Evolutionary conservation across 2,888 invertebrate genomes (phyloP).

Genomic region (Trachelus iudaicus): DNA sequence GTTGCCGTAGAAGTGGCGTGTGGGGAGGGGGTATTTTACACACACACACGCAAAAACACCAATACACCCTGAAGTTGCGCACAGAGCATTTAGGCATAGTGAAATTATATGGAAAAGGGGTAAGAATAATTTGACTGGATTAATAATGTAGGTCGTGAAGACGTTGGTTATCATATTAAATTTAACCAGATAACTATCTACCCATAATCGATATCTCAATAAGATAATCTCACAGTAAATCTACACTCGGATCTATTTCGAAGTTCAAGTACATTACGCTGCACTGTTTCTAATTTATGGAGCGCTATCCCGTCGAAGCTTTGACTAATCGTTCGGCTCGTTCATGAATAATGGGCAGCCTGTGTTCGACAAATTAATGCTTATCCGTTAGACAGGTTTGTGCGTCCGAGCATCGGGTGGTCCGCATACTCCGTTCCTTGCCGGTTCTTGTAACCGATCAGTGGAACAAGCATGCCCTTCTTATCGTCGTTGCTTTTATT

Average conservation of each 20-base stretch:
- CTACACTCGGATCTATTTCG: not conserved
- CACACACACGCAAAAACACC: not conserved
- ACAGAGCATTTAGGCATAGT: not conserved
- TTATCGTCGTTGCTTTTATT: not conserved
- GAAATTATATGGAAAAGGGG: not conserved
- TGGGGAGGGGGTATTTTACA: slow-evolving; percentile 12
- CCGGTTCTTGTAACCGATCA: not conserved
- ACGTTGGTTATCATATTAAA: not conserved
- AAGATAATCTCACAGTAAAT: not conserved
- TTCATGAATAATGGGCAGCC: slow-evolving; percentile 4
- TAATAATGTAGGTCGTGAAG: not conserved
- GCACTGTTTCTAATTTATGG: not conserved
- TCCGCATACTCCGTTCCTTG: not conserved
- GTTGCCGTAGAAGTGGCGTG: slow-evolving; percentile 15
- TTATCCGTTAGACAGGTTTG: slow-evolving; percentile 4
- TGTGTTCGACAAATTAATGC: slow-evolving; percentile 2
- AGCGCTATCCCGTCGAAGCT: not conserved
- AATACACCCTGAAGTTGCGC: not conserved
- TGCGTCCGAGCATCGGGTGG: not conserved
- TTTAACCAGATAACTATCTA: not conserved
- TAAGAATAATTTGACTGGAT: not conserved
- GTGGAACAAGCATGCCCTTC: not conserved
- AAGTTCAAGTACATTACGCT: not conserved
- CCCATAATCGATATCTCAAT: not conserved
- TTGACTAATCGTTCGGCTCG: not conserved